Conservation (phyloP, 1,140 invertebrate genomes). For the Zaprionus inermis region DNA sequence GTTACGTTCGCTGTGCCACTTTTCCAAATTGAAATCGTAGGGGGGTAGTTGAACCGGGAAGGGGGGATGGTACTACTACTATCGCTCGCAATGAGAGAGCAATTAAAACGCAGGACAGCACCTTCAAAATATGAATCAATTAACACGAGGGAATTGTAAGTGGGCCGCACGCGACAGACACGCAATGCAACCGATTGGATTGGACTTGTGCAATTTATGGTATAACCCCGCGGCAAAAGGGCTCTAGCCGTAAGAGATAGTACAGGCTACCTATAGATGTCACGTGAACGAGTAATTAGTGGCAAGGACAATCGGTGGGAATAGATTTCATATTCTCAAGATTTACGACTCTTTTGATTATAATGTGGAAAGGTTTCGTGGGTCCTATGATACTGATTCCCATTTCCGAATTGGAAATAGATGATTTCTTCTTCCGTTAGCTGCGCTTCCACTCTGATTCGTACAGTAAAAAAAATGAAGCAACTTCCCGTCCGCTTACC, state of each 20-base stretch:
- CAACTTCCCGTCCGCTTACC: conserved; percentile 79
- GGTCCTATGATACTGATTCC: neutral
- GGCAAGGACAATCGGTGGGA: conserved; percentile 17
- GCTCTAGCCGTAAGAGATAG: neutral
- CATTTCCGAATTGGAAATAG: conserved; percentile 1
- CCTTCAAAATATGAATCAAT: conserved; percentile 79
- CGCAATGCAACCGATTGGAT: conserved; percentile 53
- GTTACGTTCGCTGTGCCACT: conserved; percentile 64
- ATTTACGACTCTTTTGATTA: conserved; percentile 1
- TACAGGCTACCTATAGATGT: neutral
- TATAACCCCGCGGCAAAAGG: conserved; percentile 3
- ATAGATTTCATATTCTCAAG: conserved; percentile 14
- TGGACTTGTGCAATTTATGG: conserved; percentile 60
- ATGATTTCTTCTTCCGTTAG: conserved; percentile 41
- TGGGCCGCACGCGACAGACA: conserved; percentile 31
- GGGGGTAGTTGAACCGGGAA: neutral
- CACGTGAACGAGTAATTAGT: conserved; percentile 71
- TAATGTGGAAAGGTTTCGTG: neutral
- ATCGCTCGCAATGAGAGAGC: conserved; percentile 41
- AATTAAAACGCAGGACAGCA: conserved; percentile 70
- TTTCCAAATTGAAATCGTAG: conserved; percentile 71
- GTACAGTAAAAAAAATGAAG: conserved; percentile 6
- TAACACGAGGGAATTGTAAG: conserved; percentile 66
- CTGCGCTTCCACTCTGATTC: conserved; percentile 19
- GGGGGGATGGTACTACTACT: conserved; percentile 12